phyloP scores from a whole-genome alignment of 2,888 invertebrate genomes.

The Polydrusus pterygomalis region DNA sequence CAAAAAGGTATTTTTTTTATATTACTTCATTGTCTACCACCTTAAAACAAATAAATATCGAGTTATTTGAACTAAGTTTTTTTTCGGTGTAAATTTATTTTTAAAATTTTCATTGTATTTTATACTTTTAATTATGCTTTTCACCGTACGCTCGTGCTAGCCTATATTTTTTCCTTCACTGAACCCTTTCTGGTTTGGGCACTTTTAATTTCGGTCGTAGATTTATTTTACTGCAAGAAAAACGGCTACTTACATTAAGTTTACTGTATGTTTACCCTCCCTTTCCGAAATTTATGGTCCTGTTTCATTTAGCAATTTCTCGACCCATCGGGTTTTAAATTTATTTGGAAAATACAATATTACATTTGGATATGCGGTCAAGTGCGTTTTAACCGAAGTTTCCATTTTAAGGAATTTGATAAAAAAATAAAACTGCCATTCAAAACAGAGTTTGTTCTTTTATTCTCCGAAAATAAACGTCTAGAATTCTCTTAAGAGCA shows the following conservation, averaged over 20 bases:
- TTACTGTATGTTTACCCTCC: conserved; percentile 13
- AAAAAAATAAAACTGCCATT: too few species aligned
- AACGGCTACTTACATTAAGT: conserved; percentile 62
- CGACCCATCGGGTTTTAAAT: conserved; percentile 7
- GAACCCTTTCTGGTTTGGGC: conserved; percentile 62
- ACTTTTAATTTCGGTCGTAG: conserved; percentile 67
- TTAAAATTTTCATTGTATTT: too few species aligned
- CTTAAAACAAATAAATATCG: too few species aligned
- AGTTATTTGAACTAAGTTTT: too few species aligned
- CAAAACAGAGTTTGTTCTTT: too few species aligned
- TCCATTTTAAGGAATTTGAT: too few species aligned
- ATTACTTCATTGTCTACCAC: too few species aligned
- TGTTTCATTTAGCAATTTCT: conserved; percentile 7
- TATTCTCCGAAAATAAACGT: too few species aligned
- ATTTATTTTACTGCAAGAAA: conserved; percentile 66
- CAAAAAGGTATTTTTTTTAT: too few species aligned
- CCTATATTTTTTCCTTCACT: conserved; percentile 10
- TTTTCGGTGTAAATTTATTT: too few species aligned
- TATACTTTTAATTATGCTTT: too few species aligned
- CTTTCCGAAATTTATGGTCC: conserved; percentile 2
- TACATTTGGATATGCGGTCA: not conserved
- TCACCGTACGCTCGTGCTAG: not conserved
- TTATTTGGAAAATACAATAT: not conserved
- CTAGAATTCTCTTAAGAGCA: too few species aligned
- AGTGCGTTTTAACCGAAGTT: not conserved